Evolutionary conservation across 2,113 vertebrate species (phyloP).

Genomic region (Nymphicus hollandicus): DNA sequence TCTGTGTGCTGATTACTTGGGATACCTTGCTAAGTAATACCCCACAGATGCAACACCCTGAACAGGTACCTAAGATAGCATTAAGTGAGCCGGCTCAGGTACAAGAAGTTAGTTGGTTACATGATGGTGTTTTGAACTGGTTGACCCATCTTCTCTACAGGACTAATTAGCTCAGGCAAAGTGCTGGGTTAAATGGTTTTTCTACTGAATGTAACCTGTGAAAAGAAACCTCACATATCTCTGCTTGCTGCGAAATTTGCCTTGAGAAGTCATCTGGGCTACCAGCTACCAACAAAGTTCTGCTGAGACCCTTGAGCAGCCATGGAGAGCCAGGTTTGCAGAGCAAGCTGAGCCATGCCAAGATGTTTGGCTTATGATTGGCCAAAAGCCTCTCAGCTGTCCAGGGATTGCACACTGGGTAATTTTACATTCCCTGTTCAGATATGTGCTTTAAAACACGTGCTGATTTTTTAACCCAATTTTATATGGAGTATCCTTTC

Average conservation of each 20-base stretch:
- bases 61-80: background rate
- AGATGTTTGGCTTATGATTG: background rate
- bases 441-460: background rate
- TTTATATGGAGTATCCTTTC: background rate
- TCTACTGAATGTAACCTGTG: background rate
- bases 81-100: background rate
- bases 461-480: background rate
- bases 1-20: background rate
- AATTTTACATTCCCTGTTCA: background rate
- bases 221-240: background rate
- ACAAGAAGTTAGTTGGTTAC: background rate
- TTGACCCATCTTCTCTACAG: background rate
- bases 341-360: rapidly evolving
- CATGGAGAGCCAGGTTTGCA: background rate
- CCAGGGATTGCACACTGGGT: rapidly evolving
- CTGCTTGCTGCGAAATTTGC: background rate
- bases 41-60: background rate
- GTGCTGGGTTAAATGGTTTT: background rate
- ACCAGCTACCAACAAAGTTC: background rate
- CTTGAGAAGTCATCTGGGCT: background rate
- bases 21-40: background rate
- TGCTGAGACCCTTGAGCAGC: background rate
- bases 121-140: background rate
- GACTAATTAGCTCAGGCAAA: background rate
- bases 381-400: background rate